These are phyloP conservation scores for Hoplias malabaricus DNA, from an alignment of 2,113 vertebrate species.

Conservation along the genomic window DNA sequence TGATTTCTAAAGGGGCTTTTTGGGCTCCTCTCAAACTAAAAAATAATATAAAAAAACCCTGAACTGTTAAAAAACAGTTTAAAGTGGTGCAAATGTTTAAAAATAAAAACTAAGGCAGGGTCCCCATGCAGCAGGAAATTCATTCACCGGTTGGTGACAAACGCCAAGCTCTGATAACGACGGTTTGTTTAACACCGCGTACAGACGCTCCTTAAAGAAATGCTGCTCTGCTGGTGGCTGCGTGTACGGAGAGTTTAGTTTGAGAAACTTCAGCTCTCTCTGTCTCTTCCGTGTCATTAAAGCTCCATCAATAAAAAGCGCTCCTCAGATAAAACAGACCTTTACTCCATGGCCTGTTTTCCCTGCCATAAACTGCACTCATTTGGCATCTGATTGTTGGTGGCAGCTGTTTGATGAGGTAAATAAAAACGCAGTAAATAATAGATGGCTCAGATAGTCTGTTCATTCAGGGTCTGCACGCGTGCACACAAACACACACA, in stretches of 20 bases:
- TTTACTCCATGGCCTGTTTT: constrained; percentile 44
- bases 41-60: not conserved
- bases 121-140: not conserved
- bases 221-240: not conserved
- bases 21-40: not conserved
- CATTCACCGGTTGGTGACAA: not conserved
- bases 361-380: constrained; percentile 43
- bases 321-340: constrained; percentile 40
- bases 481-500: not conserved
- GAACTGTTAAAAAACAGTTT: not conserved
- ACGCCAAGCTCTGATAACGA: not conserved
- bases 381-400: constrained; percentile 53
- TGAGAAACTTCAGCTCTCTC: not conserved
- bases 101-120: not conserved
- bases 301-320: constrained; percentile 40
- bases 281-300: constrained; percentile 29
- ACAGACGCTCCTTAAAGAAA: not conserved
- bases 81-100: not conserved
- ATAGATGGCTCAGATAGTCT: constrained; percentile 57
- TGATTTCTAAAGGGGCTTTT: not conserved
- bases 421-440: constrained; percentile 65
- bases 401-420: constrained; percentile 61
- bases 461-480: constrained; percentile 44
- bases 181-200: not conserved
- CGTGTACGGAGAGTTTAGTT: not conserved